A percentile compares a stretch with the other conserved stretches of the same genome.
Conservation (phyloP, 2,888 invertebrate genomes). For the Oligia strigilis region DNA sequence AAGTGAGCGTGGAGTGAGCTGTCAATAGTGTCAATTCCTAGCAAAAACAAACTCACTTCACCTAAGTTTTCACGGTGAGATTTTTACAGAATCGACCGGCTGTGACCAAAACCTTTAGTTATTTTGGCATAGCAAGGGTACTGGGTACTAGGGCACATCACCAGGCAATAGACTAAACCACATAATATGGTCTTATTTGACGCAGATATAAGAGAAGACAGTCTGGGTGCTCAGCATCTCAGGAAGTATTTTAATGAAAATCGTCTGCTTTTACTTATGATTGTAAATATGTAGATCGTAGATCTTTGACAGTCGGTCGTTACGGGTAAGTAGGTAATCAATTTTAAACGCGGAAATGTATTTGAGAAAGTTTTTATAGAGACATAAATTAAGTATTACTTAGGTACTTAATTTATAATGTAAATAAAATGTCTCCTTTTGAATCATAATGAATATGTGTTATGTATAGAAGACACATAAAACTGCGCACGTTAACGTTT, state of each 20-base stretch:
- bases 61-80: too few relatives aligned
- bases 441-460: constrained; percentile 32
- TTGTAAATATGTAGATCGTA: too few relatives aligned
- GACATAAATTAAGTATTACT: constrained; percentile 23
- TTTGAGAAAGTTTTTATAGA: constrained; percentile 44
- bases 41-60: too few relatives aligned
- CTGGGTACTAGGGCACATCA: background rate
- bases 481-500: constrained; percentile 22
- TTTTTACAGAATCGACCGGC: too few relatives aligned
- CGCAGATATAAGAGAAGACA: background rate
- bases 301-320: background rate
- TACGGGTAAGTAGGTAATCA: background rate
- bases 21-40: too few relatives aligned
- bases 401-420: background rate
- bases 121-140: background rate
- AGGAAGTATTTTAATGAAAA: too few relatives aligned
- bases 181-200: too few relatives aligned
- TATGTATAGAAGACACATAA: constrained; percentile 7
- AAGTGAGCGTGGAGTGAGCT: too few relatives aligned
- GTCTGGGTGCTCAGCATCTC: background rate
- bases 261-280: too few relatives aligned
- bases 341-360: constrained; percentile 10
- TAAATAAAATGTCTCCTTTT: constrained; percentile 22
- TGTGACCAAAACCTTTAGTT: background rate
- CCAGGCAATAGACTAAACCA: background rate